phyloP scores from a whole-genome alignment of 2,888 invertebrate genomes.

The Eupsilia transversa region DNA sequence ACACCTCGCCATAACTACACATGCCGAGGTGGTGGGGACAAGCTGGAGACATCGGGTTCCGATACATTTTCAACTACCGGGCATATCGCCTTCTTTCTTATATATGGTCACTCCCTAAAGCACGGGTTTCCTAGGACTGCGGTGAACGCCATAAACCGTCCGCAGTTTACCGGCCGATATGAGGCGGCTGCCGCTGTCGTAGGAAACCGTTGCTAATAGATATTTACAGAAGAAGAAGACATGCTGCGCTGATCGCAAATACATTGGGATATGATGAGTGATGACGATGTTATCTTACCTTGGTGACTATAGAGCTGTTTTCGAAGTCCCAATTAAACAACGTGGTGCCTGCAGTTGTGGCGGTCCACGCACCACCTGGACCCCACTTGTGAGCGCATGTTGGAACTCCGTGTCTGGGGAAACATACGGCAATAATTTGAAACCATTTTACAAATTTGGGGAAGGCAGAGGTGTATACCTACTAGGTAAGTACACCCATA shows the following conservation, averaged over 20 bases:
- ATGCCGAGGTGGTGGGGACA: no score
- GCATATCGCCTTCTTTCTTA: no score
- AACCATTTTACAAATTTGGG: neutral
- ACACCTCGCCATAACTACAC: no score
- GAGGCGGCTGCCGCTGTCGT: neutral
- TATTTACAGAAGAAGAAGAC: neutral
- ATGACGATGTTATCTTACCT: constrained; percentile 63
- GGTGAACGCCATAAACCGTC: no score
- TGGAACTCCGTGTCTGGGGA: constrained; percentile 62
- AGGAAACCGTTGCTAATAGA: neutral
- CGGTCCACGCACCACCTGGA: constrained; percentile 16
- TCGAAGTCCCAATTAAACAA: constrained; percentile 47
- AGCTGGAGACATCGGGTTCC: no score
- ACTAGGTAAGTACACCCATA: no score
- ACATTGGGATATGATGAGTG: neutral
- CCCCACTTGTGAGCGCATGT: constrained; percentile 66
- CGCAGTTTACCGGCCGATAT: neutral
- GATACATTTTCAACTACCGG: no score
- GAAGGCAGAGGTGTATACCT: no score
- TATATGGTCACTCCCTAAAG: no score
- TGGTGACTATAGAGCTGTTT: constrained; percentile 72
- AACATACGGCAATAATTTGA: neutral
- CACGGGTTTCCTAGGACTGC: no score
- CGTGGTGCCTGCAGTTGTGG: constrained; percentile 29
- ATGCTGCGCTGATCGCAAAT: no score